Conservation (phyloP, 2,113 vertebrate species). For the Machaerirhynchus nigripectus region DNA sequence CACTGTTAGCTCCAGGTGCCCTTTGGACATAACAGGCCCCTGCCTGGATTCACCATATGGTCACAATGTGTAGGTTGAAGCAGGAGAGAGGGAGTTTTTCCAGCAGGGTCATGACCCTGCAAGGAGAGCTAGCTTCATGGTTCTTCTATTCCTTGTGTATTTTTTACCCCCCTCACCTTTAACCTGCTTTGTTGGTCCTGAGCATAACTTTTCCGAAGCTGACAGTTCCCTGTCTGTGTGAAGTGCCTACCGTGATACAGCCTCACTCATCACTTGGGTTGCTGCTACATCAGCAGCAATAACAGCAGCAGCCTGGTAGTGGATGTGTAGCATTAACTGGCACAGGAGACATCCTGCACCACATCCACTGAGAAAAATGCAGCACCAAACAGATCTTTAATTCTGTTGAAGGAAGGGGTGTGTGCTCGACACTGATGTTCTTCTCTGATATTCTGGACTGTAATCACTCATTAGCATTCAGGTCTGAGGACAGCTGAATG, state of each 20-base stretch:
- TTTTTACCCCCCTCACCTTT: neutral
- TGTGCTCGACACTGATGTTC: neutral
- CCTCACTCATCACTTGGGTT: neutral
- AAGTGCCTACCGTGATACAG: neutral
- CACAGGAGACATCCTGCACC: neutral
- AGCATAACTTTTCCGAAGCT: neutral
- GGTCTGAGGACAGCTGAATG: neutral
- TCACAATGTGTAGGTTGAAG: neutral
- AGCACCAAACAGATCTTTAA: neutral
- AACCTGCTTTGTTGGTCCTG: neutral
- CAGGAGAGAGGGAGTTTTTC: neutral
- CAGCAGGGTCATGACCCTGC: neutral
- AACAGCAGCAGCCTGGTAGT: neutral
- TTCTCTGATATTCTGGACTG: neutral
- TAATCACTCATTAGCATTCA: neutral
- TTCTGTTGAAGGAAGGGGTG: neutral
- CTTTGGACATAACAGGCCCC: neutral
- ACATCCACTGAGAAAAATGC: neutral
- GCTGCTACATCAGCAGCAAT: neutral
- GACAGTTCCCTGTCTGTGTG: neutral
- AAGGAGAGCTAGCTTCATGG: neutral
- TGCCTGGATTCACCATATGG: neutral
- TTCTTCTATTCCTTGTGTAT: neutral
- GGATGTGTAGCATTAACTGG: neutral
- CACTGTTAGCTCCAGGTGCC: neutral